Evolutionary conservation across 2,888 invertebrate genomes (phyloP), one percentile per base, ranked within the genome.

Genomic region (Nasonia oneida): DNA sequence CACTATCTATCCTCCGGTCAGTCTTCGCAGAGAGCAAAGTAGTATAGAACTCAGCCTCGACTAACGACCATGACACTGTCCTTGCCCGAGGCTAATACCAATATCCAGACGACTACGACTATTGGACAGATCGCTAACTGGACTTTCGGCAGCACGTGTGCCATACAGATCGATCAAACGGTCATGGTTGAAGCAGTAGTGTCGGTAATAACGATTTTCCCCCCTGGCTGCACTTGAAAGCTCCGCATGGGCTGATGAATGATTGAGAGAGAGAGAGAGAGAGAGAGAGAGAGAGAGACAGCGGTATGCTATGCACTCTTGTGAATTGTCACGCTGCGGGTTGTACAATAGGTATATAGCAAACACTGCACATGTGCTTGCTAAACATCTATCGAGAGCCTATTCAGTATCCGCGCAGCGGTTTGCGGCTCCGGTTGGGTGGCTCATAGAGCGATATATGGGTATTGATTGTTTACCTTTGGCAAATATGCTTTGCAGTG

Each of bases 11-110:
- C 64, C 8, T 39, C 12, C n/a, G 37, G 12, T 70, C 61, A 76
- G 70, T 10, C 47, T 47, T 37, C 37, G 4, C 37, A 37, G 61
- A 81, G 53, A n/a, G 53, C 39, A 75, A 64, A 67, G 8, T 47
- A 61, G n/a, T 61, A n/a, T 15, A 73, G 14, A 3, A 33, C 33
- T 67, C 33, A 67, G 53, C 50, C 50, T 15, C 37, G 61, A 73
- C n/a, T 53, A 29, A 12, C 73, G 83, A 33, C 83, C 86, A 71
- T 86, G 86, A 83, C 86, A 86, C 76, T 86, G 86, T 86, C 86
- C 86, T 86, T 83, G 86, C 37, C 39, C 18, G 50, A 71, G 83
- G 75, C 67, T 29, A 10, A 18, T 39, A 14, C 42, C 79, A 73
- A 39, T 67, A 33, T 14, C 3, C 37, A 37, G 37, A 37, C 37